Conservation (phyloP, 2,113 vertebrate genomes). For the Saimiri boliviensis region DNA sequence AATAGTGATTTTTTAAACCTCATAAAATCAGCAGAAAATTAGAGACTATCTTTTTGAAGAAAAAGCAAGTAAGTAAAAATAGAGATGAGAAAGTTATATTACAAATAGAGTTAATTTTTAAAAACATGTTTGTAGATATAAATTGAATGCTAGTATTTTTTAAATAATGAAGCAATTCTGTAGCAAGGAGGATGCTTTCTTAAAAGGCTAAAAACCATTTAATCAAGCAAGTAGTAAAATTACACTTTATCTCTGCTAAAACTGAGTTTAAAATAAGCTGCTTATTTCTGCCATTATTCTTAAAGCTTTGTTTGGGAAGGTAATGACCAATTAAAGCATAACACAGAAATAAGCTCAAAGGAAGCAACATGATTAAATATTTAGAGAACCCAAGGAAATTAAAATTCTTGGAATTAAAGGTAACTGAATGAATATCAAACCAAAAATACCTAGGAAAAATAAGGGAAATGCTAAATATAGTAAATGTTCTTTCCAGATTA, state of each 20-base stretch:
- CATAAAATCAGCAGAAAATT: slow-evolving; percentile 30
- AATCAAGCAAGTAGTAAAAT: not conserved
- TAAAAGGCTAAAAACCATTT: not conserved
- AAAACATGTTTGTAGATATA: not conserved
- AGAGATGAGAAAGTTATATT: slow-evolving; percentile 3
- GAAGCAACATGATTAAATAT: not conserved
- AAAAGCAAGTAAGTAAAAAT: not conserved
- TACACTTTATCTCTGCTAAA: not conserved
- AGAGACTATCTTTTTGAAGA: slow-evolving; percentile 14
- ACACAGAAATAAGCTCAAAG: not conserved
- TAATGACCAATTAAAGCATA: not conserved
- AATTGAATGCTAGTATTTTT: slow-evolving; percentile 3
- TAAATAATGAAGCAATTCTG: slow-evolving; percentile 1
- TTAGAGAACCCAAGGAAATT: slow-evolving; percentile 24
- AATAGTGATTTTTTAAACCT: not conserved
- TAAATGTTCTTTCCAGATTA: slow-evolving; percentile 10
- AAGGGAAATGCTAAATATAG: not conserved
- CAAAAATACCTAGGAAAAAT: not conserved
- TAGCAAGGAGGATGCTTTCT: not conserved
- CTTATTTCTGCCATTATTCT: slow-evolving; percentile 11
- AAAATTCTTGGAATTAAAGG: not conserved
- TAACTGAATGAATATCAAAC: slow-evolving; percentile 14
- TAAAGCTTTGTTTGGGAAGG: slow-evolving; percentile 5
- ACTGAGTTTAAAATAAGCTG: not conserved
- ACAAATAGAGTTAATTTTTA: not conserved